Evolutionary conservation across 1,140 invertebrate genomes (phyloP).

Genomic region (Gryon sp.): DNA sequence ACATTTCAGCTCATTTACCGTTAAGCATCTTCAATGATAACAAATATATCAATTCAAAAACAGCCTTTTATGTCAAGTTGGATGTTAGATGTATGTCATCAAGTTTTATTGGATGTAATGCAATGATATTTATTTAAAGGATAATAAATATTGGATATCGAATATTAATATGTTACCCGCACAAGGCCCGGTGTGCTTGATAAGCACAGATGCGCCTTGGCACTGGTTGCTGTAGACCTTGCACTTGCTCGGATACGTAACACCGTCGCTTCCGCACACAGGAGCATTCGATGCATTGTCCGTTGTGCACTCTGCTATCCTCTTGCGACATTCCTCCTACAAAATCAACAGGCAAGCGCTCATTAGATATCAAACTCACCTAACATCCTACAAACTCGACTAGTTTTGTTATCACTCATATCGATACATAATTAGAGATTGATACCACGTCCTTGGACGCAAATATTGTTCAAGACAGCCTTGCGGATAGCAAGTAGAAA

Average conservation of each 20-base stretch:
- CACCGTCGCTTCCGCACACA: slow-evolving; percentile 89
- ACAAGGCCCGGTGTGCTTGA: slow-evolving; percentile 86
- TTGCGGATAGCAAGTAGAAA: slow-evolving; percentile 40
- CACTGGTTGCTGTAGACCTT: slow-evolving; percentile 87
- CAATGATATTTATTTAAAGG: no score
- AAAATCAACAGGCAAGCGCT: slow-evolving; percentile 40
- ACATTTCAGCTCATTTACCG: no score
- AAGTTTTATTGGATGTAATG: no score
- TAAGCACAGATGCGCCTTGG: slow-evolving; percentile 83
- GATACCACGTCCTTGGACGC: slow-evolving; percentile 46
- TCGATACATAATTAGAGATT: slow-evolving; percentile 34
- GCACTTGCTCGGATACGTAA: slow-evolving; percentile 89
- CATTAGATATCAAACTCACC: background rate
- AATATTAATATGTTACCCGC: slow-evolving; percentile 80
- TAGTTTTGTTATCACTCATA: slow-evolving; percentile 37
- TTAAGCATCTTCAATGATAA: no score
- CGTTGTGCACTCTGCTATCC: slow-evolving; percentile 74
- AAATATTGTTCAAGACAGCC: slow-evolving; percentile 38
- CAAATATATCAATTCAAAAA: no score
- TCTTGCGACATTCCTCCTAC: slow-evolving; percentile 77
- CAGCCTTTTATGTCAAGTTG: no score
- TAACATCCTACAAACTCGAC: background rate
- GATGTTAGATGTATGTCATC: no score
- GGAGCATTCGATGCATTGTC: slow-evolving; percentile 72
- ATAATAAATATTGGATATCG: background rate